Conservation (phyloP, 2,113 vertebrate species). For the Etheostoma cragini region DNA sequence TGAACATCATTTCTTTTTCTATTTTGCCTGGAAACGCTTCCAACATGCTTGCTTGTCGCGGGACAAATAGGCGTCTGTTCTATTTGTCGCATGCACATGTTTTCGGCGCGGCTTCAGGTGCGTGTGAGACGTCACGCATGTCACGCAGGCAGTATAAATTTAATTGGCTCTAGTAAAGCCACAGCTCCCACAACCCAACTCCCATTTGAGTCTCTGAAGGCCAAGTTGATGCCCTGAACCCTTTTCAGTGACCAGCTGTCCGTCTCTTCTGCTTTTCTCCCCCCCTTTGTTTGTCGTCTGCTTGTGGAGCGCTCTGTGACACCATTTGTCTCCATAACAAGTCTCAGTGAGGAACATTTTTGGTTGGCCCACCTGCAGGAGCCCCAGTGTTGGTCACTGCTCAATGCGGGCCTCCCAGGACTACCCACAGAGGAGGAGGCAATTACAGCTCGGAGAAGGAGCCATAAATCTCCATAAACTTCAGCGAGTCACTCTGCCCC, state of each 20-base stretch:
- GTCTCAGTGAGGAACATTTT: constrained; percentile 72
- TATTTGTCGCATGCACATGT: too few species aligned
- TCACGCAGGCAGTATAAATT: too few species aligned
- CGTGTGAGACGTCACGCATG: too few species aligned
- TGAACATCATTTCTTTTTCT: too few species aligned
- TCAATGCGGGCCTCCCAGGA: constrained; percentile 74
- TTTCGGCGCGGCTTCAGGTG: too few species aligned
- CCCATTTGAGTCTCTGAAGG: constrained; percentile 56
- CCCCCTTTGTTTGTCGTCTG: constrained; percentile 71
- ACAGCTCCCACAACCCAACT: constrained; percentile 23
- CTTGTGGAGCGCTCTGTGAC: constrained; percentile 62
- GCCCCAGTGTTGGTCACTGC: constrained; percentile 60
- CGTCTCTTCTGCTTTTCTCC: constrained; percentile 24
- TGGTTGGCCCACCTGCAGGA: constrained; percentile 82
- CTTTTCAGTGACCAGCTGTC: constrained; percentile 64
- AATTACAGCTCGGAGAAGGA: constrained; percentile 81
- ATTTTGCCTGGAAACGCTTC: too few species aligned
- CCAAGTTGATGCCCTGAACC: constrained; percentile 78
- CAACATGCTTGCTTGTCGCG: too few species aligned
- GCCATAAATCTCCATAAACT: constrained; percentile 89
- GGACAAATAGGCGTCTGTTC: too few species aligned
- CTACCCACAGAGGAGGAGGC: constrained; percentile 83
- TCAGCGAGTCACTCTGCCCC: constrained; percentile 73
- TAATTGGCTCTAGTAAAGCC: constrained; percentile 54
- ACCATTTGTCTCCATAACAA: constrained; percentile 86